Conservation (phyloP, 1,140 invertebrate genomes). For the Gonioctena quinquepunctata region DNA sequence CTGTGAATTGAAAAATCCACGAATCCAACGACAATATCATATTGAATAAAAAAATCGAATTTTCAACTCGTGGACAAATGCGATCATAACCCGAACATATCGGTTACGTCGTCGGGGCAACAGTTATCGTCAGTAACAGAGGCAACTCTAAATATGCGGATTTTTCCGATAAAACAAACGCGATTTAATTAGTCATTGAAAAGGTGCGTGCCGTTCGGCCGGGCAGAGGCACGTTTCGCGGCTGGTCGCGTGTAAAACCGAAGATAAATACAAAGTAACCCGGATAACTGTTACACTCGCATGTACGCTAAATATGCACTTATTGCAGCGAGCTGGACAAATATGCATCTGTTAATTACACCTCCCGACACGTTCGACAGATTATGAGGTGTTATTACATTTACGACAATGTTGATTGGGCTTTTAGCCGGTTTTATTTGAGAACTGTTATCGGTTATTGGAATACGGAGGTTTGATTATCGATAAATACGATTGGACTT, state of each 20-base stretch:
- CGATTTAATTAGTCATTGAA: constrained; percentile 6
- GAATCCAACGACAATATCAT: too few relatives aligned
- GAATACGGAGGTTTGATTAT: too few relatives aligned
- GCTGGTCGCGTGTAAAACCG: not conserved
- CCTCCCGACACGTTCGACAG: constrained; percentile 9
- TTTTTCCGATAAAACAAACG: not conserved
- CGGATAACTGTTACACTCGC: not conserved
- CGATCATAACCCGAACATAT: too few relatives aligned
- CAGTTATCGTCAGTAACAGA: not conserved
- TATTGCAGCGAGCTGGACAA: constrained; percentile 2
- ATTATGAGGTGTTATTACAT: not conserved
- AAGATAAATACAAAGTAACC: constrained; percentile 20
- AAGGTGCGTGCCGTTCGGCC: not conserved
- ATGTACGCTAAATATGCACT: constrained; percentile 13
- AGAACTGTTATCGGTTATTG: too few relatives aligned
- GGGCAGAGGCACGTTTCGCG: constrained; percentile 7
- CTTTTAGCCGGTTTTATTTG: too few relatives aligned
- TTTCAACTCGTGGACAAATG: too few relatives aligned
- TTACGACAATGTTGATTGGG: not conserved
- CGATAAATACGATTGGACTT: too few relatives aligned
- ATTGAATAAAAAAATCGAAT: too few relatives aligned
- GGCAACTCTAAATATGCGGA: not conserved
- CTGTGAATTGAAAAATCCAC: too few relatives aligned
- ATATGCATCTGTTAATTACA: constrained; percentile 17
- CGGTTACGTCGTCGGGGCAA: too few relatives aligned